phyloP scores from a whole-genome alignment of 2,888 invertebrate species.

The Onthophagus sagittarius region DNA sequence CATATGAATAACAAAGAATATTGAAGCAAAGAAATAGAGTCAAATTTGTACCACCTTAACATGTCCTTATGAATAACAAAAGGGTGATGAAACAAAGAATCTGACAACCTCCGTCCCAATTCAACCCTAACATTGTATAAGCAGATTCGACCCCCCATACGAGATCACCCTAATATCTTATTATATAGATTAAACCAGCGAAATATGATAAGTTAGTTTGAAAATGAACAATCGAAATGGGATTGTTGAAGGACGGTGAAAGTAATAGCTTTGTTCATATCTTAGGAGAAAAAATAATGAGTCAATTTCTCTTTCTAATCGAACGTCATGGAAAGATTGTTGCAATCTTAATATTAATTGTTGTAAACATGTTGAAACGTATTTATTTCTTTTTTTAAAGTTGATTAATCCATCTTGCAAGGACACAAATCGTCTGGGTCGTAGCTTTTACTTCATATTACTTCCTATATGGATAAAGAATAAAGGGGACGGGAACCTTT shows the following conservation, averaged over 20 bases:
- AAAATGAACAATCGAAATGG: no score
- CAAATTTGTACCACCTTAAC: neutral
- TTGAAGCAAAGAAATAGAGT: no score
- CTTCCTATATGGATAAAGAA: slow-evolving; percentile 6
- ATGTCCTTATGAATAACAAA: neutral
- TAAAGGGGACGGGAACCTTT: slow-evolving; percentile 29
- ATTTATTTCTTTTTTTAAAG: neutral
- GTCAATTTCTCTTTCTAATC: no score
- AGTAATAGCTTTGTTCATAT: no score
- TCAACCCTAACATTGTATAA: neutral
- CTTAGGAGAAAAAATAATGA: no score
- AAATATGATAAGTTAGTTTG: neutral
- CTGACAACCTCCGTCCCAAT: neutral
- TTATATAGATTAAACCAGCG: neutral
- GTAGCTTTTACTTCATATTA: neutral
- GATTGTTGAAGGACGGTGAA: no score
- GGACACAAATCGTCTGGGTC: neutral
- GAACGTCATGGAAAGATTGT: no score
- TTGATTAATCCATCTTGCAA: neutral
- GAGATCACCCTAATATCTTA: neutral
- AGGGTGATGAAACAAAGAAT: neutral
- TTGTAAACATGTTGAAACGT: neutral
- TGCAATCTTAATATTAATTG: no score
- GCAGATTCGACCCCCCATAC: neutral
- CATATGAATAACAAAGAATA: no score